Evolutionary conservation across 2,797 vertebrate genomes (phyloP), one percentile per base, ranked within the genome.

Genomic region (Brachyrhaphis roseni): DNA sequence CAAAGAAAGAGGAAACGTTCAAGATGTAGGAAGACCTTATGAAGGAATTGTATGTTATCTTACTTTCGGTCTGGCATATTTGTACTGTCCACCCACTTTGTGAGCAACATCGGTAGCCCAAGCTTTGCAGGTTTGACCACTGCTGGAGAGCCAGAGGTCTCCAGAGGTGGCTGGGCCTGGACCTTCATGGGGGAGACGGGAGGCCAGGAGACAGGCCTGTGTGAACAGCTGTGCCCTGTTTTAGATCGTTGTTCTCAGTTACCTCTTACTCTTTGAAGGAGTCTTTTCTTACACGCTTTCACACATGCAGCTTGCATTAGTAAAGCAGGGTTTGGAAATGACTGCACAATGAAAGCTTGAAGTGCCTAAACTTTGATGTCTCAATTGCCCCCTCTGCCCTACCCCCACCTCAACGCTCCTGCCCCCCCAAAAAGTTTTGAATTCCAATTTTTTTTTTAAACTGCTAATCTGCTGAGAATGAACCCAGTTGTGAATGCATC

Each of bases 141-240:
- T 84, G 87, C 89, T 87, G 84, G 93, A 93, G 93, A 91, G 87
- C 88, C 89, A 81, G 80, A 75, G 87, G 89, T 94, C 90, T 92
- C 91, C 90, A 91, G 91, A 91, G 93, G 90, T 91, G 90, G 79
- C 76, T 76, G 82, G 87, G 82, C 81, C 86, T 86, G 85, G 87
- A 82, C 85, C 87, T 91, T 93, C 88, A 87, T 84, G 47, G 68
- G 82, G 86, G 85, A 91, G 90, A 88, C 89, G 78, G 86, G 82
- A 83, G 85, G 87, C 90, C 75, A 89, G 79, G 88, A 91, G 87
- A 91, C 91, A 88, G 88, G 91, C 91, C 92, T 93, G 92, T 93
- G 90, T 95, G 92, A 95, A 95, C 94, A 95, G 94, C 94, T 95
- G 95, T 92, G 89, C 92, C 92, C 93, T 94, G 94, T 95, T 95